phyloP scores from a whole-genome alignment of 2,888 invertebrate genomes.

The Cephus runcator region DNA sequence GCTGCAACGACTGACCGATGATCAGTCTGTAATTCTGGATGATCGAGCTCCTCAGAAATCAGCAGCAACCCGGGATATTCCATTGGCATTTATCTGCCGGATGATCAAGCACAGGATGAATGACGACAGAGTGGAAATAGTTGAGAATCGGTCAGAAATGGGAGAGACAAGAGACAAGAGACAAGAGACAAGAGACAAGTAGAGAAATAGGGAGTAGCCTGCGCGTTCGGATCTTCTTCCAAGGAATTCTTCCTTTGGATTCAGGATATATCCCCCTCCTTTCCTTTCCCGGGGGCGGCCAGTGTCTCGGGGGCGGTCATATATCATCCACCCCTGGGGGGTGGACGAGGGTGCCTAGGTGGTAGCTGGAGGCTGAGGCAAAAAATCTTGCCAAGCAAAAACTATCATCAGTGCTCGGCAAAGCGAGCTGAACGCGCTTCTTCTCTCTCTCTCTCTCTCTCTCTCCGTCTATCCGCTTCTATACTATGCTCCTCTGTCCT shows the following conservation, averaged over 20 bases:
- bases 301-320: constrained; percentile 64
- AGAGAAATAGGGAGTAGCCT: not conserved
- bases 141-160: not conserved
- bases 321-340: constrained; percentile 61
- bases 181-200: not conserved
- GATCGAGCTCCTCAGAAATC: not conserved
- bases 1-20: not conserved
- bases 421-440: constrained; percentile 60
- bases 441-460: constrained; percentile 31
- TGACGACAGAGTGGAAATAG: not conserved
- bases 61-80: not conserved
- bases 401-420: constrained; percentile 64
- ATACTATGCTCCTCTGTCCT: not conserved
- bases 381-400: constrained; percentile 62
- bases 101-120: not conserved
- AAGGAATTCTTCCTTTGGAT: constrained; percentile 57
- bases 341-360: constrained; percentile 33
- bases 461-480: not conserved
- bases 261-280: constrained; percentile 36
- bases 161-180: not conserved
- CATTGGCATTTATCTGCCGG: not conserved
- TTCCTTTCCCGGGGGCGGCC: constrained; percentile 53
- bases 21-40: not conserved
- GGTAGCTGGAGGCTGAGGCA: constrained; percentile 47
- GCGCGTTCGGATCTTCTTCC: not conserved